These are phyloP conservation scores for Amphiduros pacificus DNA, from an alignment of 2,888 invertebrate species.

Conservation along the genomic window DNA sequence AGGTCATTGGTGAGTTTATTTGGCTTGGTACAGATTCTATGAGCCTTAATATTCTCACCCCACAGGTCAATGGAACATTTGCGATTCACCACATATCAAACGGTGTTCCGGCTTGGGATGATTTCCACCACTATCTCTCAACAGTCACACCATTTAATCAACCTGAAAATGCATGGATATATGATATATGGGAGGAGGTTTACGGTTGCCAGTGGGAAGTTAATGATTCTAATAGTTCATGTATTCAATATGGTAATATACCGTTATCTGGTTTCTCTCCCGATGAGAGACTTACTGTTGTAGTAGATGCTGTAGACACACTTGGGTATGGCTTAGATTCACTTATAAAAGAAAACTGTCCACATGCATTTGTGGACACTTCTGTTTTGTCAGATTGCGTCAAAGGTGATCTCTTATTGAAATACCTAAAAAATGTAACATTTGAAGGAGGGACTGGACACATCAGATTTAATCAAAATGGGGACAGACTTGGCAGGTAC, in stretches of 20 bases:
- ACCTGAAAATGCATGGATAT: constrained; percentile 14
- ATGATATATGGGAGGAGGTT: constrained; percentile 5
- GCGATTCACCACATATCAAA: constrained; percentile 7
- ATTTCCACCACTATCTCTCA: constrained; percentile 7
- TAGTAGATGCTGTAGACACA: background rate
- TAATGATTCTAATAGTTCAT: background rate
- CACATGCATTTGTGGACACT: background rate
- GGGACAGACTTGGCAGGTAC: constrained; percentile 2
- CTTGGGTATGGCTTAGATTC: background rate
- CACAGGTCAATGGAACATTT: constrained; percentile 6
- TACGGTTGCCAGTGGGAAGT: too few species aligned
- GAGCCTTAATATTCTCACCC: too few species aligned
- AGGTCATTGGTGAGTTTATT: too few species aligned
- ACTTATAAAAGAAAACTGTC: background rate
- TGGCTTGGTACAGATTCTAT: too few species aligned
- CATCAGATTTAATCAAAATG: constrained; percentile 1
- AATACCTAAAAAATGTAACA: constrained; percentile 2
- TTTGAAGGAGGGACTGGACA: background rate
- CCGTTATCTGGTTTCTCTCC: too few species aligned
- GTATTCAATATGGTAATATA: too few species aligned
- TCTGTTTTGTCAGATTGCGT: background rate
- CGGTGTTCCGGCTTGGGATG: background rate
- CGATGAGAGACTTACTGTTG: background rate
- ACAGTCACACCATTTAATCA: constrained; percentile 9
- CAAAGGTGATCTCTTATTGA: constrained; percentile 3